phyloP scores from a whole-genome alignment of 2,888 invertebrate species.

The Cheilosia scutellata region DNA sequence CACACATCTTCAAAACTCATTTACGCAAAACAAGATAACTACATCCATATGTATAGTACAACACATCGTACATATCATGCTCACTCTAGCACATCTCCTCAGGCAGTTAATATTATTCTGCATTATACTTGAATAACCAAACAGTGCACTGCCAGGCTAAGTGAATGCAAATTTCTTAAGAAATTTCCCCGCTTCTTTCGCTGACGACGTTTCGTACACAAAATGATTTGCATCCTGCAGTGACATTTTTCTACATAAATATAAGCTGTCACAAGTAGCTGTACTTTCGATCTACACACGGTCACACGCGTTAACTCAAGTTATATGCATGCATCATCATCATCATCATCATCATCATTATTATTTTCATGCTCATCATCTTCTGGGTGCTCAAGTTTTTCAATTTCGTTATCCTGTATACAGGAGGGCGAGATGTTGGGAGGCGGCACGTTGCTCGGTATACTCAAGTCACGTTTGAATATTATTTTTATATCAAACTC shows the following conservation, averaged over 20 bases:
- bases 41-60: background rate
- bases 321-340: slow-evolving; percentile 47
- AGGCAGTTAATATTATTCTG: slow-evolving; percentile 4
- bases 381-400: slow-evolving; percentile 9
- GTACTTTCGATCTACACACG: slow-evolving; percentile 23
- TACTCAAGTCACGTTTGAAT: slow-evolving; percentile 69
- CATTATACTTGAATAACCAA: slow-evolving; percentile 20
- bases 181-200: slow-evolving; percentile 12
- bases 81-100: background rate
- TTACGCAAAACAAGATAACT: background rate
- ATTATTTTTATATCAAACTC: slow-evolving; percentile 55
- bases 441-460: slow-evolving; percentile 49
- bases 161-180: slow-evolving; percentile 50
- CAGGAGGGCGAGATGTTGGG: background rate
- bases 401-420: slow-evolving; percentile 11
- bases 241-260: slow-evolving; percentile 1
- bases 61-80: background rate
- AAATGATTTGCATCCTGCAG: slow-evolving; percentile 11
- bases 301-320: slow-evolving; percentile 48
- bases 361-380: slow-evolving; percentile 5
- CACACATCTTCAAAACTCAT: background rate
- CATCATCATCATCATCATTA: slow-evolving; percentile 5
- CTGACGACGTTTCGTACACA: background rate
- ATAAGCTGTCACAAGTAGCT: slow-evolving; percentile 14
- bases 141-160: background rate